Base-by-base conservation (phyloP, 30 jellyfish, hydroid and myxozoan genomes). In the Turritopsis rubra region DNA sequence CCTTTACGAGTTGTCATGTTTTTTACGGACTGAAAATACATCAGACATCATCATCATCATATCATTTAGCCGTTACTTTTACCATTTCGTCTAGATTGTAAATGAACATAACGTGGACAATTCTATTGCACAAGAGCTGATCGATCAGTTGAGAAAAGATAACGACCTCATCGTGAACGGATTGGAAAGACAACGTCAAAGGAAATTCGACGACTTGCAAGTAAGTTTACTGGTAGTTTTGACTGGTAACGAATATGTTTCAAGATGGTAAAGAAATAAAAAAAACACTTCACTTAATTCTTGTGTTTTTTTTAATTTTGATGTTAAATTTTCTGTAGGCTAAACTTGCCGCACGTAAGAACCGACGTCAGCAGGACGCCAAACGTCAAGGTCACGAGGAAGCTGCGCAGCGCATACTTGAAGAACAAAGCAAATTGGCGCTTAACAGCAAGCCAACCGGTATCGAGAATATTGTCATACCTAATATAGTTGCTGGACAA, bases 281-380 rank as follows among this genome's bases (percentile, higher is more conserved):
- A 18, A 60, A 60, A 60, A 0, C 73, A 18, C 21, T 60, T 21
- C 73, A 23, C 22, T 60, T 60, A 60, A 60, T 60, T 60, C 21
- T 60, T 60, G 19, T 60, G 73, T 21, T 0, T 23, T 60, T 0
- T 60, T 60, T 60, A 60, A 23, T 60, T 41, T 41, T 13, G 60
- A 41, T 41, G 13, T 41, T 41, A 41, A 41, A 41, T 41, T 5
- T 41, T 18, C 18, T 85, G 1, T 71, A 91, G 97, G 96, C 93
- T 23, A 91, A 91, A 71, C 86, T 91, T 73, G 97, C 93, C 65
- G 97, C 97, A 21, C 95, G 97, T 52, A 86, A 87, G 65, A 86
- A 90, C 20, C 86, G 95, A 66, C 92, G 93, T 52, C 93, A 88
- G 79, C 88, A 92, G 25, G 95, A 88, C 31, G 91, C 81, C 21